A percentile compares a stretch with the other conserved stretches of the same genome.
Conservation (phyloP, 2,888 invertebrate species). For the Meiosimyza decipiens region DNA sequence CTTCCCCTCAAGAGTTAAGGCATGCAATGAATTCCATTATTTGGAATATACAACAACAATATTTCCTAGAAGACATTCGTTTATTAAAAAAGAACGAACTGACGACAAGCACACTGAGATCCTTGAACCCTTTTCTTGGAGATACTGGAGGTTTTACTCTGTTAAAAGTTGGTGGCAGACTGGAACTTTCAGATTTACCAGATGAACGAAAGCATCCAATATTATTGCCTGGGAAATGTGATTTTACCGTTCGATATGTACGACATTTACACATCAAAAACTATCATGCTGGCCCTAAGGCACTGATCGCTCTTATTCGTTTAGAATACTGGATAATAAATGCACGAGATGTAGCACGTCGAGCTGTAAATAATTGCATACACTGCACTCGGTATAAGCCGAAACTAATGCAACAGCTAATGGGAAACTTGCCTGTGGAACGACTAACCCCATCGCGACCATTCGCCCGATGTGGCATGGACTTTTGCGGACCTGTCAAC, state of each 20-base stretch:
- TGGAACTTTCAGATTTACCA: no score
- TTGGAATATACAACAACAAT: conserved; percentile 33
- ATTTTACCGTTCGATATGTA: background rate
- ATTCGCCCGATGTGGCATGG: background rate
- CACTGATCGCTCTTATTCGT: conserved; percentile 12
- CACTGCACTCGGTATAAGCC: conserved; percentile 11
- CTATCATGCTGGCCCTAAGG: conserved; percentile 22
- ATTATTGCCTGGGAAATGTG: background rate
- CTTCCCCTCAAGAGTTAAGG: background rate
- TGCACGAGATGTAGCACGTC: conserved; percentile 5
- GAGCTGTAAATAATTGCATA: background rate
- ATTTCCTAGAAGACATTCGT: background rate
- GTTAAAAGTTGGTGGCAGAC: no score
- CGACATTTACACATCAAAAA: conserved; percentile 10
- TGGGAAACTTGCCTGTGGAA: conserved; percentile 5
- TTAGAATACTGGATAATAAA: conserved; percentile 24
- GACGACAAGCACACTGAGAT: background rate
- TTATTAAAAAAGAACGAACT: conserved; percentile 17
- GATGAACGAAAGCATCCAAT: background rate
- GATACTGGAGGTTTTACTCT: no score
- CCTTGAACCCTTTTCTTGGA: no score
- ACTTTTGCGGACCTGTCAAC: no score
- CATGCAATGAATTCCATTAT: background rate
- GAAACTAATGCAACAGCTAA: conserved; percentile 1
- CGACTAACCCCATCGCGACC: background rate